These are phyloP conservation scores for Beroe forskalii DNA, from an alignment of 37 sponge, comb jelly and placozoan species.

Conservation along the genomic window DNA sequence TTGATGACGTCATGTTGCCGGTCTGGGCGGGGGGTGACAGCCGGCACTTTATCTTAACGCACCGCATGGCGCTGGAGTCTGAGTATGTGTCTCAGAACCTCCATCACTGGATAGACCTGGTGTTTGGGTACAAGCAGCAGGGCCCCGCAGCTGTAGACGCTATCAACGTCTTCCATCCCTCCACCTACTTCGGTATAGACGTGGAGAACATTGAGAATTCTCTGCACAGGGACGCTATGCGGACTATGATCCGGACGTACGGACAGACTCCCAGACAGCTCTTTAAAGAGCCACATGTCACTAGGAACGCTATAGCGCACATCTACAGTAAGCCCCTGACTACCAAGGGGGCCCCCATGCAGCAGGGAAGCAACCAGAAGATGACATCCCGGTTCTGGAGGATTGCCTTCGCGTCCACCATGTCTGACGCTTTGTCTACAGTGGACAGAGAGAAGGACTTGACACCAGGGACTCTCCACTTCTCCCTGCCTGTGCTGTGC, in stretches of 20 bases:
- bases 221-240: slow-evolving; percentile 77
- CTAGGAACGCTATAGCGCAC: slow-evolving; percentile 64
- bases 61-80: slow-evolving; percentile 88
- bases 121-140: slow-evolving; percentile 95
- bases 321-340: slow-evolving; percentile 14
- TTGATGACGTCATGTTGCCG: slow-evolving; percentile 88
- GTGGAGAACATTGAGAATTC: slow-evolving; percentile 73
- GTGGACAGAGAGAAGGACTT: slow-evolving; percentile 12
- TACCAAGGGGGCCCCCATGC: slow-evolving; percentile 52
- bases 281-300: slow-evolving; percentile 83
- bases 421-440: slow-evolving; percentile 28
- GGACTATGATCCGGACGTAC: slow-evolving; percentile 87
- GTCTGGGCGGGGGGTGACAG: slow-evolving; percentile 75
- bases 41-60: neutral
- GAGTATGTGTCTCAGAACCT: slow-evolving; percentile 88
- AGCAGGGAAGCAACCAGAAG: slow-evolving; percentile 55
- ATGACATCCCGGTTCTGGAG: slow-evolving; percentile 48
- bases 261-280: slow-evolving; percentile 95
- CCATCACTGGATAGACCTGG: slow-evolving; percentile 94
- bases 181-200: slow-evolving; percentile 73
- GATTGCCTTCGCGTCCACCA: slow-evolving; percentile 41
- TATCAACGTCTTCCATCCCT: slow-evolving; percentile 96
- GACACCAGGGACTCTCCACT: slow-evolving; percentile 46
- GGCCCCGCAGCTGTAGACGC: slow-evolving; percentile 88
- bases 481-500: slow-evolving; percentile 41